These are phyloP conservation scores for Spinus pinus DNA, from an alignment of 2,797 vertebrate species.

Conservation along the genomic window DNA sequence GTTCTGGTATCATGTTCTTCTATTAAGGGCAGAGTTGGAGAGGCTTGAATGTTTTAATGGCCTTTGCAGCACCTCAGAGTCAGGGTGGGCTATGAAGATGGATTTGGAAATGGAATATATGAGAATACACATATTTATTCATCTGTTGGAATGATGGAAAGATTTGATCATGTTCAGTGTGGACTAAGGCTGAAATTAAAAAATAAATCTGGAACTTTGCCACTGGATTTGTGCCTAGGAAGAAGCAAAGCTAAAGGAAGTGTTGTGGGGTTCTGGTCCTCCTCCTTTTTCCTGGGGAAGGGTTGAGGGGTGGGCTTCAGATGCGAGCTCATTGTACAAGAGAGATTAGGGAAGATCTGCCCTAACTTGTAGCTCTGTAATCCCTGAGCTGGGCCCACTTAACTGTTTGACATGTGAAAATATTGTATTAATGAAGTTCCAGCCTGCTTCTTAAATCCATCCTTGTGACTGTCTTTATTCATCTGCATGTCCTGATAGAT, in stretches of 20 bases:
- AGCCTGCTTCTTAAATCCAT: slow-evolving; percentile 55
- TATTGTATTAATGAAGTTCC: slow-evolving; percentile 57
- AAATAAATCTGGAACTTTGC: neutral
- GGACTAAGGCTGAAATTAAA: neutral
- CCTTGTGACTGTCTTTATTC: slow-evolving; percentile 56
- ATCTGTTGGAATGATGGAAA: neutral
- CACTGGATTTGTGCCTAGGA: neutral
- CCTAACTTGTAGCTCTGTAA: neutral
- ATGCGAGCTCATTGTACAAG: neutral
- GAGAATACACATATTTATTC: neutral
- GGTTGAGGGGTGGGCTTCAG: neutral
- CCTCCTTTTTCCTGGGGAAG: neutral
- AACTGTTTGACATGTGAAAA: slow-evolving; percentile 51
- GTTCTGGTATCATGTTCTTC: neutral
- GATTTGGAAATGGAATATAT: neutral
- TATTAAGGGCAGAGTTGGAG: neutral
- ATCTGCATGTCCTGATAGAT: slow-evolving; percentile 39
- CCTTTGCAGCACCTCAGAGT: neutral
- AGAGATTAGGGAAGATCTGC: slow-evolving; percentile 13
- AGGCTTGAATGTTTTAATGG: neutral
- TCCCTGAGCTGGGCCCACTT: neutral
- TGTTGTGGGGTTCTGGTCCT: neutral
- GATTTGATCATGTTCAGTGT: neutral
- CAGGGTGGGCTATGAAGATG: neutral
- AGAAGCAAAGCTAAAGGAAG: neutral